Evolutionary conservation across 2,888 invertebrate genomes (phyloP), one percentile per base, ranked within the genome.

Genomic region (Drosophila aldrichi): DNA sequence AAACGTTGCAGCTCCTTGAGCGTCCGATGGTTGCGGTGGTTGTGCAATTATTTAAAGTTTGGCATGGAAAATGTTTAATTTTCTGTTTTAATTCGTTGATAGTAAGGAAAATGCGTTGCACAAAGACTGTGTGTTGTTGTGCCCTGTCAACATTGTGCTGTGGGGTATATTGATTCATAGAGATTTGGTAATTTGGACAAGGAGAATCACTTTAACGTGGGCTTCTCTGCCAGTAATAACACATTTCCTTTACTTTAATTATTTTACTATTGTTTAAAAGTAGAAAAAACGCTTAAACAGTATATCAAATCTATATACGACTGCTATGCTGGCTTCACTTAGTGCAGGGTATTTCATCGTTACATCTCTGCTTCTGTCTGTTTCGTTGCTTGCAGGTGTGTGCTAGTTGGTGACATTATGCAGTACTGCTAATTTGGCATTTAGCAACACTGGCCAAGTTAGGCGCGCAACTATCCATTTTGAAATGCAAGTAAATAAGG

Each of bases 31-130:
- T 66, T 70, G 16, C 32, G 48, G 16, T 46, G 58, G 60, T 22
- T 43, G 34, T 78, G 58, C 58, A 67, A 58, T 59, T 77, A 80
- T 40, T 70, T 70, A 60, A 57, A 62, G 62, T 70, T 65, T 56
- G 34, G 76, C 81, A 77, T 77, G 58, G 77, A 77, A 70, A 76
- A 52, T 70, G 46, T 34, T 59, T 3, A 70, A 54, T 66, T 68
- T 77, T 63, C 46, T 63, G 59, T 51, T 63, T 66, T 76, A 76
- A 70, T 58, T 76, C 41, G 44, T 36, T 63, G 81, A 66, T 60
- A 63, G 62, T 60, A 70, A 66, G 52, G 63, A 66, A 77, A 80
- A 80, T 77, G 77, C 81, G 81, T 77, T 77, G 81, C 81, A 77
- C 77, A 67, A 80, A 77, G 81, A 58, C 71, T 63, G 38, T 70